A percentile compares a stretch with the other conserved stretches of the same genome.
phyloP scores from a whole-genome alignment of 1,140 invertebrate genomes.

The Holotrichia oblita region DNA sequence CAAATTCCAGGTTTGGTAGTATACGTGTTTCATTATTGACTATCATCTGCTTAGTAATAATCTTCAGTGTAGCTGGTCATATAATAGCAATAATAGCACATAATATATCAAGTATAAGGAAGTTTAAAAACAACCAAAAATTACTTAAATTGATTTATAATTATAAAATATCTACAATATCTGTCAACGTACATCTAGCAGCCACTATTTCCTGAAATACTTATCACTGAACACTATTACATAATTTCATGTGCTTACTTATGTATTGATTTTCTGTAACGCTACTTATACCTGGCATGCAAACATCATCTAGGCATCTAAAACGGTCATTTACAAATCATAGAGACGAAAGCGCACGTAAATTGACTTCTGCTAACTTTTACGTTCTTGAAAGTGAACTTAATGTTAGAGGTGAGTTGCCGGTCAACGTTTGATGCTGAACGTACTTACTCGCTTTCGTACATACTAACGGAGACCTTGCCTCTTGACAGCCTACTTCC shows the following conservation, averaged over 20 bases:
- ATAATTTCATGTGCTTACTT: neutral
- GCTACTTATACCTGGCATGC: neutral
- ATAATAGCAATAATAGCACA: no score
- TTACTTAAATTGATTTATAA: neutral
- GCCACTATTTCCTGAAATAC: neutral
- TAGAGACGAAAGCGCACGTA: neutral
- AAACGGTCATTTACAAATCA: neutral
- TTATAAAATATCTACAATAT: neutral
- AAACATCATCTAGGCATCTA: neutral
- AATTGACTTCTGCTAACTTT: neutral
- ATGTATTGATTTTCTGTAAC: neutral
- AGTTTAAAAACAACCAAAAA: no score
- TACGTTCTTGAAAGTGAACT: constrained; percentile 1
- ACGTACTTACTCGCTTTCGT: neutral
- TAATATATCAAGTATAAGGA: neutral
- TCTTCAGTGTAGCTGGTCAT: neutral
- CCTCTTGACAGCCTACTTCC: neutral
- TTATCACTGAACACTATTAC: neutral
- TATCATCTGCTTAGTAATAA: no score
- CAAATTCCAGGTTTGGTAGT: no score
- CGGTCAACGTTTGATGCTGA: neutral
- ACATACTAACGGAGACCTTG: neutral
- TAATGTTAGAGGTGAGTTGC: constrained; percentile 7
- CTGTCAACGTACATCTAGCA: neutral
- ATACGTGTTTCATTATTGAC: no score